Percentiles rank a stretch among this genome's conserved stretches.
phyloP scores from a whole-genome alignment of 2,888 invertebrate genomes.

The Pomacea canaliculata region DNA sequence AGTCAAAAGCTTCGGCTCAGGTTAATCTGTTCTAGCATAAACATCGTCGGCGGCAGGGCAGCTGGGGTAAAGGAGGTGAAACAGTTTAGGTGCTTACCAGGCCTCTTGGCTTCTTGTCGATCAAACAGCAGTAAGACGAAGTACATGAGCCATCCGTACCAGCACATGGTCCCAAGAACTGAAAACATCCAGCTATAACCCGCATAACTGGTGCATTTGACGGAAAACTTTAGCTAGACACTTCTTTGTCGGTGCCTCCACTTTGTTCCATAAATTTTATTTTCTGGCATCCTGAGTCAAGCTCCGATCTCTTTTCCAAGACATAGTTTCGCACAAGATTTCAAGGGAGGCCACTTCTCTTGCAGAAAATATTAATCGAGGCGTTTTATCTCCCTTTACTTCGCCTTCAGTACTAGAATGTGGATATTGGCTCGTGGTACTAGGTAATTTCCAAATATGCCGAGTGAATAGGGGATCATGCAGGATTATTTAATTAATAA shows the following conservation, averaged over 20 bases:
- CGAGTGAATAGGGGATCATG: too few species aligned
- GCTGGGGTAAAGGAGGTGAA: not conserved
- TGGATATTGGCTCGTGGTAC: too few species aligned
- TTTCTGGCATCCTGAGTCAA: not conserved
- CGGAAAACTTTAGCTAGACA: not conserved
- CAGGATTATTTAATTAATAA: too few species aligned
- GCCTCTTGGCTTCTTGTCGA: constrained; percentile 13
- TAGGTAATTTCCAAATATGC: too few species aligned
- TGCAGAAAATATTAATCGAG: not conserved
- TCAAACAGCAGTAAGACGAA: constrained; percentile 4
- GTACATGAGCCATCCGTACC: constrained; percentile 6
- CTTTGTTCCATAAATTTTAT: constrained; percentile 22
- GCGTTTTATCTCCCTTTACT: not conserved
- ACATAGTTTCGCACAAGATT: constrained; percentile 15
- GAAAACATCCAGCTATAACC: not conserved
- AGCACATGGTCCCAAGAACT: constrained; percentile 14
- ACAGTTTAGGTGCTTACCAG: constrained; percentile 13
- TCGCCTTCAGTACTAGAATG: too few species aligned
- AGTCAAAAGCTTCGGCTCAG: too few species aligned
- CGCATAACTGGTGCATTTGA: constrained; percentile 16
- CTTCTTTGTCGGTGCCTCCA: constrained; percentile 15
- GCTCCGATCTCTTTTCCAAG: not conserved
- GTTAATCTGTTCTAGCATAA: too few species aligned
- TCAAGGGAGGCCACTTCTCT: constrained; percentile 4
- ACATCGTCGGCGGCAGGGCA: too few species aligned